Evolutionary conservation across 2,797 vertebrate species (phyloP).

Genomic region (Distichodus sexfasciatus): DNA sequence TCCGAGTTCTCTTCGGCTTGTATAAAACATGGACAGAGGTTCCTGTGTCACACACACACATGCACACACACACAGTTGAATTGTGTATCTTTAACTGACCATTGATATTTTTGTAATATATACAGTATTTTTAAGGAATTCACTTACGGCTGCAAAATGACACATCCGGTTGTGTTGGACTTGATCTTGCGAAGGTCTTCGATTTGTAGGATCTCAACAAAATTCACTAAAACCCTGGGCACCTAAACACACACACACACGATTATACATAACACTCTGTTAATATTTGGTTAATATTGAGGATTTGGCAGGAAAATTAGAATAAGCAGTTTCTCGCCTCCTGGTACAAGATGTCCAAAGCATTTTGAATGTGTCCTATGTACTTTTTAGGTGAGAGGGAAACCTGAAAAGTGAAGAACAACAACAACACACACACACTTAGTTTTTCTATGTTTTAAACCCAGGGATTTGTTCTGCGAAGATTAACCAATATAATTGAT

Average conservation of each 20-base stretch:
- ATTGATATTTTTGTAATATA: neutral
- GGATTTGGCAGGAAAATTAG: too few relatives aligned
- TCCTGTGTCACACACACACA: constrained; percentile 62
- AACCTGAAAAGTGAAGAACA: constrained; percentile 43
- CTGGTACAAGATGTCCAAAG: constrained; percentile 44
- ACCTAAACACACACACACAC: constrained; percentile 68
- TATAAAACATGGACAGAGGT: constrained; percentile 80
- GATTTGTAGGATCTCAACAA: constrained; percentile 83
- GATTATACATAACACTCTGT: constrained; percentile 44
- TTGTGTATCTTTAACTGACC: too few relatives aligned
- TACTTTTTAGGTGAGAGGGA: constrained; percentile 41
- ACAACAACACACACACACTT: neutral
- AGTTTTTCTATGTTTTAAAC: too few relatives aligned
- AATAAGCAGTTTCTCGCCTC: too few relatives aligned
- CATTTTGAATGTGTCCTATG: constrained; percentile 32
- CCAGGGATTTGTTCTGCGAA: too few relatives aligned
- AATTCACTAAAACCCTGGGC: constrained; percentile 82
- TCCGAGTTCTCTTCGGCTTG: constrained; percentile 68
- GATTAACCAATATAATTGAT: too few relatives aligned
- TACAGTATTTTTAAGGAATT: neutral
- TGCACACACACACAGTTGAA: neutral
- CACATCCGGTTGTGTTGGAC: constrained; percentile 68
- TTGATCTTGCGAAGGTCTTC: constrained; percentile 74
- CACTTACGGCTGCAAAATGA: constrained; percentile 72
- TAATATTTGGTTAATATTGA: too few relatives aligned